Conservation (phyloP, 2,888 invertebrate species). For the Drosophila phalerata region DNA sequence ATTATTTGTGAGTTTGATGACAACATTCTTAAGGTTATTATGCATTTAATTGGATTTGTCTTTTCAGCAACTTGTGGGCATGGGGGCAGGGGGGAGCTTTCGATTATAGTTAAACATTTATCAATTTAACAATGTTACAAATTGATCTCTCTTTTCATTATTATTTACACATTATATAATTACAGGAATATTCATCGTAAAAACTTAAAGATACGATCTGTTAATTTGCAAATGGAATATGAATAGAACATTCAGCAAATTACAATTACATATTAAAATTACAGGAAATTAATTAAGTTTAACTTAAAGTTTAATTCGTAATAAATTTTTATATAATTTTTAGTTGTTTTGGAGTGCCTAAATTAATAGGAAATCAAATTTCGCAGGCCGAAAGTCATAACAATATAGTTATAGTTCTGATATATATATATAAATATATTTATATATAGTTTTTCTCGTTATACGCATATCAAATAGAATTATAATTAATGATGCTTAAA, state of each 20-base stretch:
- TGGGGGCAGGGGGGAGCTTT: constrained; percentile 37
- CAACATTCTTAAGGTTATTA: constrained; percentile 8
- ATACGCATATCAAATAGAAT: constrained; percentile 56
- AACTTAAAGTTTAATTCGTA: constrained; percentile 50
- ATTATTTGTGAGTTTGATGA: constrained; percentile 4
- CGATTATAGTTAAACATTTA: constrained; percentile 47
- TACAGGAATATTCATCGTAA: constrained; percentile 70
- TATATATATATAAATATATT: constrained; percentile 11
- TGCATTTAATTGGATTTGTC: constrained; percentile 32
- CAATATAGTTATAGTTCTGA: constrained; percentile 50
- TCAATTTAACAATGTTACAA: constrained; percentile 53
- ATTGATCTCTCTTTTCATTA: constrained; percentile 37
- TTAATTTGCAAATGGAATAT: constrained; percentile 35
- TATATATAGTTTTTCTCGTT: constrained; percentile 38
- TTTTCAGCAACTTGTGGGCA: constrained; percentile 16
- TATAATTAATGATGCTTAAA: constrained; percentile 50
- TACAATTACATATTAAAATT: constrained; percentile 44
- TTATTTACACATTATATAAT: constrained; percentile 75
- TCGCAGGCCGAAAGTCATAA: constrained; percentile 72
- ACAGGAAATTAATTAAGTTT: constrained; percentile 52
- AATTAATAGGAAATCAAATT: constrained; percentile 77
- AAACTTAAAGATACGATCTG: constrained; percentile 56
- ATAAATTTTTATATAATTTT: constrained; percentile 23
- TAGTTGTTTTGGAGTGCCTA: constrained; percentile 53
- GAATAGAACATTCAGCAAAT: constrained; percentile 39